Evolutionary conservation across 2,888 invertebrate species (phyloP), one percentile per base, ranked within the genome.

Genomic region (Eupeodes luniger): DNA sequence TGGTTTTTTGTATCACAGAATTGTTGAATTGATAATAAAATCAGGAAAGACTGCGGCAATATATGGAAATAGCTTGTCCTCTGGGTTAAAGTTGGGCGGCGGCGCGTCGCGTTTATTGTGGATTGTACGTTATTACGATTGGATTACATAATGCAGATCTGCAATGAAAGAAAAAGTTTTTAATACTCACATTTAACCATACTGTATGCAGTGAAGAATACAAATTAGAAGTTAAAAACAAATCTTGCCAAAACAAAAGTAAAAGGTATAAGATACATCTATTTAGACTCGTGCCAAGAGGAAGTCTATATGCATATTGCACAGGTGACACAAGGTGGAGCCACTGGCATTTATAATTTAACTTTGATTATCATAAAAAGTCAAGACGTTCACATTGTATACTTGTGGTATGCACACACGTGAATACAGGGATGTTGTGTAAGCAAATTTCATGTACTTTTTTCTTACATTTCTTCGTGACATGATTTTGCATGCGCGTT

Each of bases 1-100:
- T 91, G 91, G 91, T 91, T 90, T 91, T 85, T 89, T 86, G 89
- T 91, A 91, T 91, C 91, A 91, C 91, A 91, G 91, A 91, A 90
- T 84, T 75, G 90, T 91, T 90, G 79, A 89, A 85, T 84, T 74
- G 55, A 83, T 47, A 62, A 7, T 40, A 40, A 40, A 40, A 49
- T 77, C 57, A 47, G 84, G 49, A 61, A 51, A 47, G n/a, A 34
- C 85, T 49, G 53, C 61, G 47, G 77, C 53, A 59, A 67, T 75
- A 53, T 75, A 53, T 53, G 16, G 19, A 81, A 66, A 80, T 36
- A 40, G 75, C 44, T 55, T 81, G 78, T 88, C 53, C 64, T 62
- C 4, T 40, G 76, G 80, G 80, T 81, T 87, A 84, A 81, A 81
- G 81, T 75, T 85, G 75, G 72, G 61, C 40, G 27, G 27, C 27